Conservation (phyloP, 2,797 vertebrate genomes). For the Amazonetta brasiliensis region DNA sequence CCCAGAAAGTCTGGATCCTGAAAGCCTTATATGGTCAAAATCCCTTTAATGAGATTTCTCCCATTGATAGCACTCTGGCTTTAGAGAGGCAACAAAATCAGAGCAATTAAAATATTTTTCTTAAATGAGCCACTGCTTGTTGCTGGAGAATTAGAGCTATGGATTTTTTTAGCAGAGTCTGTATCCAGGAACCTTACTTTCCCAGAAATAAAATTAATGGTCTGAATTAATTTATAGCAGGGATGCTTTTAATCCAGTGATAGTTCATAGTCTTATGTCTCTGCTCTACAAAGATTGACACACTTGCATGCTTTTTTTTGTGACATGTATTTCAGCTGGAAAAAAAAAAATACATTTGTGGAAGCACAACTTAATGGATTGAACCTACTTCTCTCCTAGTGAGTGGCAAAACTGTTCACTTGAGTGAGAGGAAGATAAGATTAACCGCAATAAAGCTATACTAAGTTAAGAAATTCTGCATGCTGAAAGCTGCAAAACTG, state of each 20-base stretch:
- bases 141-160: neutral
- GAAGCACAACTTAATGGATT: neutral
- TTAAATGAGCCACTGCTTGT: neutral
- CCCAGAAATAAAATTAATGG: neutral
- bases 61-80: neutral
- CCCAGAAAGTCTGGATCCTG: neutral
- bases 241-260: neutral
- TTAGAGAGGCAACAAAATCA: neutral
- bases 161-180: neutral
- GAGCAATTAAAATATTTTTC: neutral
- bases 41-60: conserved; percentile 5
- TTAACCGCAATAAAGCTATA: conserved; percentile 10
- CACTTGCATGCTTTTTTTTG: neutral
- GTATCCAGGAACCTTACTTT: neutral
- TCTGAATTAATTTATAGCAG: neutral
- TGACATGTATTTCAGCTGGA: neutral
- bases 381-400: neutral
- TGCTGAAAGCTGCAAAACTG: neutral
- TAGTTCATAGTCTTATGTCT: neutral
- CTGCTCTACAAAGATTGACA: neutral
- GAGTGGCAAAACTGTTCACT: conserved; percentile 22
- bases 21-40: conserved; percentile 44
- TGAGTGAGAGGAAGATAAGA: conserved; percentile 23
- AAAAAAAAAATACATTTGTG: neutral
- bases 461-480: neutral